A percentile compares a stretch with the other conserved stretches of the same genome.
Conservation (phyloP, 2,888 invertebrate genomes). For the Holacanthella duospinosa region DNA sequence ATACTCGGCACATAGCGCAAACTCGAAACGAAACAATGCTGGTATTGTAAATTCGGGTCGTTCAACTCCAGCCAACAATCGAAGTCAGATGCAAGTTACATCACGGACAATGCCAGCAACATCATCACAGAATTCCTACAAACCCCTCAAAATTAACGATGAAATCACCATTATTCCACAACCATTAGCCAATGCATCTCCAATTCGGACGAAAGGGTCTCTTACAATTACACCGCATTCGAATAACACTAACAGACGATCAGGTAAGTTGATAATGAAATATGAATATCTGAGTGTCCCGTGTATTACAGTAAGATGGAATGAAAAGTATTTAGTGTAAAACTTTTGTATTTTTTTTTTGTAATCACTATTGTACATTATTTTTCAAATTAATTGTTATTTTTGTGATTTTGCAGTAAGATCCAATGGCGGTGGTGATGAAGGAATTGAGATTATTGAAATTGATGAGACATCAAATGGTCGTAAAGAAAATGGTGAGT, state of each 20-base stretch:
- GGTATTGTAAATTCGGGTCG: conserved; percentile 14
- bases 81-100: conserved; percentile 30
- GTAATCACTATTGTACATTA: too few relatives aligned
- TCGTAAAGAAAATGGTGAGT: conserved; percentile 31
- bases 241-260: conserved; percentile 1
- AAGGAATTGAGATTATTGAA: conserved; percentile 37
- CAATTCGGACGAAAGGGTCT: conserved; percentile 34
- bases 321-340: too few relatives aligned
- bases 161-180: conserved; percentile 83
- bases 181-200: conserved; percentile 46
- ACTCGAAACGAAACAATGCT: conserved; percentile 56
- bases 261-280: conserved; percentile 9
- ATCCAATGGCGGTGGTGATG: conserved; percentile 34
- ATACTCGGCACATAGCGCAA: conserved; percentile 82
- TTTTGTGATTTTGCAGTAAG: conserved; percentile 14
- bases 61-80: conserved; percentile 15
- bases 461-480: conserved; percentile 36
- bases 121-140: conserved; percentile 43
- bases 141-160: conserved; percentile 76
- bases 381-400: background rate
- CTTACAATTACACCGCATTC: conserved; percentile 37
- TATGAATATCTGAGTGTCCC: conserved; percentile 6
- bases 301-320: background rate
- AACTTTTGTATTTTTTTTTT: too few relatives aligned
- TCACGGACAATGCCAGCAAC: conserved; percentile 22